These are phyloP conservation scores for Drosophila merina DNA, from an alignment of 2,888 invertebrate species.

Conservation along the genomic window DNA sequence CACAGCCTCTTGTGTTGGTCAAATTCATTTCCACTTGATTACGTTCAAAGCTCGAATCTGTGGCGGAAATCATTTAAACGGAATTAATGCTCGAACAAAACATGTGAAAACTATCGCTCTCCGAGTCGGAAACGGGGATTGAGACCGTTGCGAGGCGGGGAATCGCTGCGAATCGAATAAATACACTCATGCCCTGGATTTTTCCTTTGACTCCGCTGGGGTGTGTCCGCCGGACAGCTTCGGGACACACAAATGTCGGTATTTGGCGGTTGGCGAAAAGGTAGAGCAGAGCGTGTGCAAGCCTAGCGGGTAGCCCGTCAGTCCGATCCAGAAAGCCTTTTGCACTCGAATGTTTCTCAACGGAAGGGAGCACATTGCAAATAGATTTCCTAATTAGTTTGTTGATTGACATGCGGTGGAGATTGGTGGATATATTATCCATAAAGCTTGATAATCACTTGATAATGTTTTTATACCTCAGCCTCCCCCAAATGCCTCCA, in stretches of 20 bases:
- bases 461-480: too few relatives aligned
- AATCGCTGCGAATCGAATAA: constrained; percentile 5
- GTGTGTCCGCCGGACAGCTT: constrained; percentile 15
- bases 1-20: constrained; percentile 78
- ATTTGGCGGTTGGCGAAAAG: constrained; percentile 60
- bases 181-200: constrained; percentile 10
- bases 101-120: constrained; percentile 71
- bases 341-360: neutral
- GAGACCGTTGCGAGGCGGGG: constrained; percentile 8
- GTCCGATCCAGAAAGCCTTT: constrained; percentile 6
- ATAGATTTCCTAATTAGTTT: constrained; percentile 28
- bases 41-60: constrained; percentile 61
- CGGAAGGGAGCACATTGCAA: constrained; percentile 1
- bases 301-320: constrained; percentile 42
- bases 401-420: constrained; percentile 10
- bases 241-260: constrained; percentile 49
- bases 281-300: constrained; percentile 62
- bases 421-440: neutral
- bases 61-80: constrained; percentile 76
- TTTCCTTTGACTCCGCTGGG: constrained; percentile 11
- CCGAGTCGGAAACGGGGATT: neutral
- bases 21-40: constrained; percentile 81
- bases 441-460: too few relatives aligned
- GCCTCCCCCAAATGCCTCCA: neutral
- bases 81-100: constrained; percentile 78